Percentiles rank a stretch among this genome's conserved stretches.
These are phyloP conservation scores for Adelognathus sp. DNA, from an alignment of 2,888 invertebrate species.

Conservation along the genomic window DNA sequence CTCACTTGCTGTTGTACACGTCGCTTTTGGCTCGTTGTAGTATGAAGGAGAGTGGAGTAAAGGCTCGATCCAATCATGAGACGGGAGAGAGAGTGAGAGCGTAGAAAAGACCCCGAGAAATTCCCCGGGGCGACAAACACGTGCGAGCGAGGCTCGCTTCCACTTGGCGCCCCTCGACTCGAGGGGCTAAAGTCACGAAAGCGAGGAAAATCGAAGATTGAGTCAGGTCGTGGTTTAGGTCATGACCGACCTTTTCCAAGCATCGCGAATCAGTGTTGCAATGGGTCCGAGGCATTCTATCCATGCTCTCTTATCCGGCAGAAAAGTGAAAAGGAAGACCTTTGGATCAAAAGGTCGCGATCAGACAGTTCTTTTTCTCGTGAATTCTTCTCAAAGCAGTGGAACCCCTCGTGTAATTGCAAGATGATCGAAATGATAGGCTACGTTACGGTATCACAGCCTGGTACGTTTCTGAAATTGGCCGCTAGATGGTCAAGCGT, in stretches of 20 bases:
- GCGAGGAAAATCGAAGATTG: conserved; percentile 1
- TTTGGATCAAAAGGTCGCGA: too few species aligned
- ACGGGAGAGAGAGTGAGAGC: neutral
- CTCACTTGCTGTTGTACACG: neutral
- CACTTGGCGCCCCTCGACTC: neutral
- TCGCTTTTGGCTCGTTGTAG: neutral
- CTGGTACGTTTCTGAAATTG: too few species aligned
- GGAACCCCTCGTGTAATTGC: too few species aligned
- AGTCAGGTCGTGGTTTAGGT: conserved; percentile 24
- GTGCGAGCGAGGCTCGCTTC: conserved; percentile 3
- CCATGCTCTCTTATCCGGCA: neutral
- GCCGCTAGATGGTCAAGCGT: too few species aligned
- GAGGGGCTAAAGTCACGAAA: neutral
- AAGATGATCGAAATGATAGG: too few species aligned
- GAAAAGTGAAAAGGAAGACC: too few species aligned
- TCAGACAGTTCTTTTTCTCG: too few species aligned
- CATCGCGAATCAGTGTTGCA: neutral
- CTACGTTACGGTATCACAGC: too few species aligned
- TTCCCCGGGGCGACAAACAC: neutral
- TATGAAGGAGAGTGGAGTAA: neutral
- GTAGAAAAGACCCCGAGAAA: conserved; percentile 1
- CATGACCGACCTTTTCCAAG: conserved; percentile 11
- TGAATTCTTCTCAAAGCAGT: too few species aligned
- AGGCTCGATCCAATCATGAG: neutral
- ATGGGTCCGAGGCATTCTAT: neutral